Base-by-base conservation (phyloP, 2,888 invertebrate species). In the Muschampia plurimacula region DNA sequence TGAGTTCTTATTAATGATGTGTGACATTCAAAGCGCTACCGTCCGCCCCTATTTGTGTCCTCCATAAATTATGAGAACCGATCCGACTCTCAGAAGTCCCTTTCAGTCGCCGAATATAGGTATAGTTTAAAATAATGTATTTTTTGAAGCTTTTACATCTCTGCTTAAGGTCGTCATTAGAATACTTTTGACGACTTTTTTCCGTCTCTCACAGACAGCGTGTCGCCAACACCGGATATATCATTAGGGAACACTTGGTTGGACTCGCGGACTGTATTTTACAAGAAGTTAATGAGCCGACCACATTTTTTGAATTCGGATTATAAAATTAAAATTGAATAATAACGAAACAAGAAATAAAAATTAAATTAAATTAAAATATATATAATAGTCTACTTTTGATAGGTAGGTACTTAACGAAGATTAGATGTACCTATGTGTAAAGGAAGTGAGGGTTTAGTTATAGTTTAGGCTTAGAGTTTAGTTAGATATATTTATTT, bases 21-120 rank as follows among this genome's bases (percentile, higher is more conserved):
- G 87, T 88, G 89, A 89, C 88, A 89, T 85, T 84, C 80, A 81
- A 86, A 84, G 82, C 84, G 87, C 87, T 89, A 86, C 88, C 86
- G 86, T 82, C 85, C 84, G 84, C 82, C 85, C 82, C 80, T 80
- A 75, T 80, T 80, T 80, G 80, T 77, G 82, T 83, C 83, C 81
- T 77, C 80, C 83, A 87, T 90, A 88, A 90, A 89, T 89, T 87
- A 87, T 57, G 28, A n/a, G 36, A 59, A 39, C 22, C 22, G 22
- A 22, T 22, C 15, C 59, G 49, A n/a, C 59, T 59, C 46, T 59
- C 15, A 36, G 64, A 70, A 57, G 46, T 15, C 49, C 12, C 57
- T 46, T 22, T 46, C 7, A 65, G 32, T 70, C 41, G 44, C 67
- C 67, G 70, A 59, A 71, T 39, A 46, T 55, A 71, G 32, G 59